Evolutionary conservation across 1,140 invertebrate genomes (phyloP).

Genomic region (Cyphomyrmex costatus): DNA sequence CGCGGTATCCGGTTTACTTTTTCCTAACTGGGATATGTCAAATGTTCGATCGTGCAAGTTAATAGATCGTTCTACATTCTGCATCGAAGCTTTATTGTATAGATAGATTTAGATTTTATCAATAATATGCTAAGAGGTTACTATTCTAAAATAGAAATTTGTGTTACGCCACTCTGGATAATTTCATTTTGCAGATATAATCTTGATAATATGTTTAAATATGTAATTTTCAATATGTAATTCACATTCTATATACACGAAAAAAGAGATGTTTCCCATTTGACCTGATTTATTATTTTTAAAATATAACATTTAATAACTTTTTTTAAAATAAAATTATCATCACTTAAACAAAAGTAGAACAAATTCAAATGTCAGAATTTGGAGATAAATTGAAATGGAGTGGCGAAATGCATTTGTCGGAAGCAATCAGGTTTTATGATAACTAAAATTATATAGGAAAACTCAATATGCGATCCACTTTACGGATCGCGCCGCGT

Average conservation of each 20-base stretch:
- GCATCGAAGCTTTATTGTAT: not conserved
- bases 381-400: not conserved
- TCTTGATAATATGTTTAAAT: too few species aligned
- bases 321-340: not conserved
- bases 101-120: not conserved
- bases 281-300: not conserved
- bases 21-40: slow-evolving; percentile 20
- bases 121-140: not conserved
- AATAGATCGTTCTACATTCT: slow-evolving; percentile 33
- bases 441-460: slow-evolving; percentile 13
- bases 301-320: not conserved
- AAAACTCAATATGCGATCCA: slow-evolving; percentile 36
- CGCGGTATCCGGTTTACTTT: slow-evolving; percentile 35
- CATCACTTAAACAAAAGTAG: not conserved
- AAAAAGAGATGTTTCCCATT: not conserved
- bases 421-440: slow-evolving; percentile 22
- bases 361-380: not conserved
- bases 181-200: not conserved
- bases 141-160: not conserved
- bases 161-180: not conserved
- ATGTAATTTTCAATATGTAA: not conserved
- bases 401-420: not conserved
- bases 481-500: slow-evolving; percentile 1
- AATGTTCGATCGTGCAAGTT: slow-evolving; percentile 1
- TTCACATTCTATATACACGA: not conserved